Conservation (phyloP, 2,888 invertebrate species). For the Aplocera efformata region DNA sequence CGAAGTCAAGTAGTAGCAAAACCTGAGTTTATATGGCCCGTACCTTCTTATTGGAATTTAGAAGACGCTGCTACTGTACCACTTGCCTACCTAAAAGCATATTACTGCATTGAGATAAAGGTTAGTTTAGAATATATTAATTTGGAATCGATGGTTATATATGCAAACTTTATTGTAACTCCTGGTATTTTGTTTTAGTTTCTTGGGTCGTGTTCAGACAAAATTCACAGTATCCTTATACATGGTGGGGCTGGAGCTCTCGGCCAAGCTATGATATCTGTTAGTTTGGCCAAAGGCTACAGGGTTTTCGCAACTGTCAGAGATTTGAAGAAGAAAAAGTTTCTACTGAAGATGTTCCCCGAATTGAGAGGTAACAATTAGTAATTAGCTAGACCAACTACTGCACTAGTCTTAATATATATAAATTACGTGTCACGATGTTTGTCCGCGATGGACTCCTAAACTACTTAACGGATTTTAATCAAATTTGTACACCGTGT, state of each 20-base stretch:
- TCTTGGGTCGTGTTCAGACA: too few species aligned
- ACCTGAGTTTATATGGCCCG: slow-evolving; percentile 79
- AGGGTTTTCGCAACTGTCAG: slow-evolving; percentile 58
- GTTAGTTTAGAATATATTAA: too few species aligned
- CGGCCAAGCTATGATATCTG: slow-evolving; percentile 56
- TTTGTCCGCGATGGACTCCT: too few species aligned
- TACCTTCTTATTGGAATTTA: slow-evolving; percentile 81
- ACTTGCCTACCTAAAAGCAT: slow-evolving; percentile 82
- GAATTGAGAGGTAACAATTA: too few species aligned
- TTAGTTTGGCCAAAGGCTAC: slow-evolving; percentile 48
- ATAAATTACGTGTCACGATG: too few species aligned
- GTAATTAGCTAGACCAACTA: too few species aligned
- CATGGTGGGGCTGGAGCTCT: slow-evolving; percentile 49
- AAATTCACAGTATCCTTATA: slow-evolving; percentile 24
- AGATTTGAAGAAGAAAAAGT: slow-evolving; percentile 49
- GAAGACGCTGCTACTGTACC: slow-evolving; percentile 89
- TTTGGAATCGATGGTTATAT: too few species aligned
- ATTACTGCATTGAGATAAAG: slow-evolving; percentile 43
- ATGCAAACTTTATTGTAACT: too few species aligned
- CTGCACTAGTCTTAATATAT: too few species aligned
- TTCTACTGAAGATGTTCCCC: slow-evolving; percentile 53
- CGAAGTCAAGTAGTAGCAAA: slow-evolving; percentile 76
- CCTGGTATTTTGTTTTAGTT: too few species aligned
- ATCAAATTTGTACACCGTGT: too few species aligned
- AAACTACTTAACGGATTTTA: too few species aligned